Conservation (phyloP, 2,113 vertebrate species). For the Alaudala cheleensis region DNA sequence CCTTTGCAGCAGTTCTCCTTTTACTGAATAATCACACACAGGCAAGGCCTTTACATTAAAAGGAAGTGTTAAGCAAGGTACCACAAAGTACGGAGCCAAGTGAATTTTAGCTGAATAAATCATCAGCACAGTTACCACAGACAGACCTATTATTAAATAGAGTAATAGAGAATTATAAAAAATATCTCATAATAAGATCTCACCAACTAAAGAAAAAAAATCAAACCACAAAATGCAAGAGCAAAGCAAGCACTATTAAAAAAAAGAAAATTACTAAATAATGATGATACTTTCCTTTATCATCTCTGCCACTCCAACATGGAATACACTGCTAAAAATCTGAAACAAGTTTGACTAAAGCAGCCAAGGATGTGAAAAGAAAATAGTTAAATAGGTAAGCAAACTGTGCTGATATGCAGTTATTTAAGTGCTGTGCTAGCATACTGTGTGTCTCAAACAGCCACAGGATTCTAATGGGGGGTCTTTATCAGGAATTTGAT, state of each 20-base stretch:
- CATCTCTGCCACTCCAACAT: rapidly evolving
- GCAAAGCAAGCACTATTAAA: background rate
- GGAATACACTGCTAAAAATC: background rate
- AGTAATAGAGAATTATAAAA: background rate
- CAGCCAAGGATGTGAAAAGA: background rate
- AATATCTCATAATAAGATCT: background rate
- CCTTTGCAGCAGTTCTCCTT: background rate
- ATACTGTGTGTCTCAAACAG: background rate
- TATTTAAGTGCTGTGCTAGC: background rate
- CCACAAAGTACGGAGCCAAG: background rate
- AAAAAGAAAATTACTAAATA: background rate
- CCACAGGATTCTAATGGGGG: background rate
- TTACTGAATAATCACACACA: background rate
- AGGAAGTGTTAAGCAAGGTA: background rate
- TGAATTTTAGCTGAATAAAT: background rate
- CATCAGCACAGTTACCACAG: background rate
- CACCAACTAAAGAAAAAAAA: background rate
- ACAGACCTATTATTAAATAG: background rate
- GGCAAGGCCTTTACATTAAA: background rate
- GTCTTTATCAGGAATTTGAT: background rate
- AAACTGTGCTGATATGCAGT: background rate
- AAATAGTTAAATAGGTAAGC: background rate
- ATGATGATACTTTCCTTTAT: background rate
- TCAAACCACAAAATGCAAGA: background rate
- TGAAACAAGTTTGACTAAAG: background rate